Conservation (phyloP, 2,113 vertebrate species). For the Tachuris rubrigastra region DNA sequence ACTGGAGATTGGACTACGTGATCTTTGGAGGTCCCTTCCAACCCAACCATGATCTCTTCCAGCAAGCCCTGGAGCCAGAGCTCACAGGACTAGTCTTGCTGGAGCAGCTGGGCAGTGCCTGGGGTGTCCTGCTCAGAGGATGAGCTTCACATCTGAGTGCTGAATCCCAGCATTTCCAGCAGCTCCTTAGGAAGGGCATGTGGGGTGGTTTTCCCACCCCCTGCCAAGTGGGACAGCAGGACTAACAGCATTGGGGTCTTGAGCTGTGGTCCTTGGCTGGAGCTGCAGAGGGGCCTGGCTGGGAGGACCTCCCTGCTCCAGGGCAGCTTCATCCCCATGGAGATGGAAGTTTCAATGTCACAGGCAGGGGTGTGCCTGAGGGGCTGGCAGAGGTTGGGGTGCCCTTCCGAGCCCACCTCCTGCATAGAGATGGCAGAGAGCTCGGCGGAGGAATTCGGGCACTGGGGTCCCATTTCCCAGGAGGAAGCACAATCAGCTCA, state of each 20-base stretch:
- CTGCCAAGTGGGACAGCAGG: background rate
- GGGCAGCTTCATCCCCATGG: background rate
- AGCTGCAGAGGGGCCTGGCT: background rate
- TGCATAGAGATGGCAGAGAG: conserved; percentile 50
- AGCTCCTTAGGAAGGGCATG: background rate
- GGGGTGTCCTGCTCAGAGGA: background rate
- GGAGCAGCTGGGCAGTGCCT: background rate
- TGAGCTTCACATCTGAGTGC: background rate
- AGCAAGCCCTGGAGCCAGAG: background rate
- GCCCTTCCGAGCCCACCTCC: conserved; percentile 64
- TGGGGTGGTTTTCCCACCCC: rapidly evolving
- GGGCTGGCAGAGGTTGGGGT: background rate
- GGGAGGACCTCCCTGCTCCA: background rate
- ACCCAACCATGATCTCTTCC: background rate
- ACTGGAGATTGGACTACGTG: background rate
- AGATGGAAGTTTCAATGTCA: background rate
- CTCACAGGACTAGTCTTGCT: background rate
- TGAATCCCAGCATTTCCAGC: background rate
- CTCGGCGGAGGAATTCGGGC: conserved; percentile 68
- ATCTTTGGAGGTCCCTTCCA: background rate
- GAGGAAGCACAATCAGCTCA: conserved; percentile 77
- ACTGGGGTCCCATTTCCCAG: conserved; percentile 76
- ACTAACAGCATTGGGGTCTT: background rate
- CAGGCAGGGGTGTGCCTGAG: background rate
- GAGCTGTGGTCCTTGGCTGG: background rate